Evolutionary conservation across 2,113 vertebrate genomes (phyloP).

Genomic region (Azemiops feae): DNA sequence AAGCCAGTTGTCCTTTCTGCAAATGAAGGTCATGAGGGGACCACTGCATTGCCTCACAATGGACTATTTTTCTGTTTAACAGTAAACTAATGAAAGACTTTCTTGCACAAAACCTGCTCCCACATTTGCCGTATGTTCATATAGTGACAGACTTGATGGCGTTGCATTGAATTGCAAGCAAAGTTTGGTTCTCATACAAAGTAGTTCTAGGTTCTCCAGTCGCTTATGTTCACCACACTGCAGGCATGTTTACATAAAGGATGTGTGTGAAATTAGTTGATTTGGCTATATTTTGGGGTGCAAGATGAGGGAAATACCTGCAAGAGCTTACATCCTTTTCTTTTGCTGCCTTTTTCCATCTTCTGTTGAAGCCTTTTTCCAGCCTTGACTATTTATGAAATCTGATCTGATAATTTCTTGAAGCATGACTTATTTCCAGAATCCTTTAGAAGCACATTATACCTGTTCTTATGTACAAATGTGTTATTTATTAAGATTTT

Average conservation of each 20-base stretch:
- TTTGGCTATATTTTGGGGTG: background rate
- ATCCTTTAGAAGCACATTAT: background rate
- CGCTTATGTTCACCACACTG: background rate
- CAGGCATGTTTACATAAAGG: fast-evolving
- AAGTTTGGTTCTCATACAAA: background rate
- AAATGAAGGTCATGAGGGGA: background rate
- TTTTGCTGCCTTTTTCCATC: too few species aligned
- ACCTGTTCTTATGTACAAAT: background rate
- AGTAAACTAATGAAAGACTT: background rate
- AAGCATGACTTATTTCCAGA: fast-evolving
- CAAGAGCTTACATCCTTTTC: background rate
- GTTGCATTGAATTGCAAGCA: background rate
- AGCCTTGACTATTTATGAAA: fast-evolving
- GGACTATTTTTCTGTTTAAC: background rate
- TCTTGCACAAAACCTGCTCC: background rate
- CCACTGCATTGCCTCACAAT: background rate
- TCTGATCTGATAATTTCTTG: background rate
- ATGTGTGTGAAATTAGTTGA: background rate
- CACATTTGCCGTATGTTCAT: background rate
- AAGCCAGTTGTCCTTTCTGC: background rate
- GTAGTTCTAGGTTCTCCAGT: background rate
- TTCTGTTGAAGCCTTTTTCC: background rate
- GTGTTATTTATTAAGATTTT: background rate
- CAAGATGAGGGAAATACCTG: background rate
- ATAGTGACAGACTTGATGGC: background rate